Conservation (phyloP, 1,140 invertebrate species). For the Phocides pigmalion region DNA sequence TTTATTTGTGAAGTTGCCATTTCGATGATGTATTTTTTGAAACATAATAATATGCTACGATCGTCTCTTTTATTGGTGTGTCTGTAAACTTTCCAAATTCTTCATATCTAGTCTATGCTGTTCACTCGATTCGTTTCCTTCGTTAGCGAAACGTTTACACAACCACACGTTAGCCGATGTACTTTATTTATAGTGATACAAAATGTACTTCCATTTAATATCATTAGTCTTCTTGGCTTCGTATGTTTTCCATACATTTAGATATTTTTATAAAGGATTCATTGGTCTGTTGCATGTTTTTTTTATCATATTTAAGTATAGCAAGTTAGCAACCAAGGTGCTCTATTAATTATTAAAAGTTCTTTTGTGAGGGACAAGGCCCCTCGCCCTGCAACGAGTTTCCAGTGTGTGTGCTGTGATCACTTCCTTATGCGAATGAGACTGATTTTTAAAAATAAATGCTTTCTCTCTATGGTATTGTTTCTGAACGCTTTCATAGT, state of each 20-base stretch:
- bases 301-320: constrained; percentile 76
- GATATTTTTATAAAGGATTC: constrained; percentile 66
- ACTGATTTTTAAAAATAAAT: constrained; percentile 80
- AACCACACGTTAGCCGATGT: constrained; percentile 33
- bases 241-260: constrained; percentile 63
- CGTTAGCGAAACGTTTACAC: constrained; percentile 36
- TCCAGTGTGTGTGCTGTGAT: constrained; percentile 83
- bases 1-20: constrained; percentile 62
- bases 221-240: constrained; percentile 49
- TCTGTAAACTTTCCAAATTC: constrained; percentile 63
- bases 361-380: constrained; percentile 73
- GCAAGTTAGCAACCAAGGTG: constrained; percentile 77
- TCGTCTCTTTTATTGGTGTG: constrained; percentile 49
- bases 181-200: constrained; percentile 56
- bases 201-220: constrained; percentile 60
- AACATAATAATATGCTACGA: constrained; percentile 51
- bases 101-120: constrained; percentile 73
- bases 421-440: constrained; percentile 84
- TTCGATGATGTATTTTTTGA: constrained; percentile 47
- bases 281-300: constrained; percentile 71
- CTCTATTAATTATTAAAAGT: constrained; percentile 73
- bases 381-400: constrained; percentile 79
- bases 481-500: constrained; percentile 58
- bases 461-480: constrained; percentile 71
- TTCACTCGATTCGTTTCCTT: constrained; percentile 58